phyloP scores from a whole-genome alignment of 2,888 invertebrate species.

The Clanis bilineata region DNA sequence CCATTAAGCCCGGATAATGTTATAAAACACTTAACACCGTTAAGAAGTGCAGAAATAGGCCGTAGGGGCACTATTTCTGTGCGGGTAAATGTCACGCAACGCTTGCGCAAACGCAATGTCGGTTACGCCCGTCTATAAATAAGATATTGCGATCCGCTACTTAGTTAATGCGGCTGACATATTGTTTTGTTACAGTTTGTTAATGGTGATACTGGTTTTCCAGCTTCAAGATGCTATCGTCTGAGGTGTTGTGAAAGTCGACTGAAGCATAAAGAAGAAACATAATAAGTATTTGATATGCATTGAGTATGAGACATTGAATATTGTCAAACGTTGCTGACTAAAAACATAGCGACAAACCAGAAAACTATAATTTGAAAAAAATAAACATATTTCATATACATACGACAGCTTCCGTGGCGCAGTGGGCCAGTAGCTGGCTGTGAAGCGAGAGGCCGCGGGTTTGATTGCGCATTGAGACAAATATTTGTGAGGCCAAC shows the following conservation, averaged over 20 bases:
- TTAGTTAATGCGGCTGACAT: slow-evolving; percentile 6
- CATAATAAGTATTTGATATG: neutral
- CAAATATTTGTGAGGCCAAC: no score
- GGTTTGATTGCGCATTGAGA: no score
- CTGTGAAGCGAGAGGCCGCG: no score
- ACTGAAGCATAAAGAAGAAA: neutral
- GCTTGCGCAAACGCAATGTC: slow-evolving; percentile 63
- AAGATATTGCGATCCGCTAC: slow-evolving; percentile 12
- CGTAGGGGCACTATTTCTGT: slow-evolving; percentile 70
- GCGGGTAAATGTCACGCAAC: slow-evolving; percentile 71
- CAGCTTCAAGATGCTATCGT: neutral
- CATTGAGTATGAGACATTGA: neutral
- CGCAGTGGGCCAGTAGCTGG: no score
- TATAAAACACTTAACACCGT: slow-evolving; percentile 14
- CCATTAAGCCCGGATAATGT: slow-evolving; percentile 11
- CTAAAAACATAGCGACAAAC: no score
- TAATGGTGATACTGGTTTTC: neutral
- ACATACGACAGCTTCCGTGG: no score
- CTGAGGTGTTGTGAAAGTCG: neutral
- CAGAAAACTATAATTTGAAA: no score
- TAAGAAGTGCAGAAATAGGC: slow-evolving; percentile 38
- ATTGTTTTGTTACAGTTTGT: slow-evolving; percentile 8
- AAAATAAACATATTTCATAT: no score
- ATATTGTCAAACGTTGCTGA: no score
- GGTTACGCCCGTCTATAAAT: slow-evolving; percentile 42